Base-by-base conservation (phyloP, 2,888 invertebrate genomes). In the Pedicia rivosa region DNA sequence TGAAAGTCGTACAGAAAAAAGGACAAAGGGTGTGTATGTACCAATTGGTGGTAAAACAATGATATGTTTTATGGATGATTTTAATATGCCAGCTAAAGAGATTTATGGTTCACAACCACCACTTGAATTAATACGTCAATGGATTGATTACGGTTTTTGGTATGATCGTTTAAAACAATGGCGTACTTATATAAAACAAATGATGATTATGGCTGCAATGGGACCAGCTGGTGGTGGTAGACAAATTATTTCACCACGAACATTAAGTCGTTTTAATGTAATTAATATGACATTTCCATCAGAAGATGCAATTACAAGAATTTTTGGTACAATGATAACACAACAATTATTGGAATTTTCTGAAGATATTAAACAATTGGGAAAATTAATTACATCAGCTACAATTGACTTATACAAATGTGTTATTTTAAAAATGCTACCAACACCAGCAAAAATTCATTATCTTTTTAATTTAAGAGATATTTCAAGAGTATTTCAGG, bases 21-120 rank as follows among this genome's bases (percentile, higher is more conserved):
- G 87, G 35, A 87, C 86, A 0, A 90, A 88, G 56, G 82, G 78
- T 2, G 73, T 79, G 40, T 88, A 73, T 52, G 75, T 79, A 3
- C 90, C 90, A 0, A 64, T 76, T 16, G 82, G 79, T 44, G 78
- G 82, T 53, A 90, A 87, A 63, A 77, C 67, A 44, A 74, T 91
- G 72, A 72, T 90, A 40, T 72, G 80, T 7, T 88, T 87, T 55
- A 72, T 91, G 74, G 91, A 91, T 55, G 90, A 91, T 55, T 77
- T 91, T 49, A 90, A 90, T 63, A 88, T 90, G 87, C 90, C 90
- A 0, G 81, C 80, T 6, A 81, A 83, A 45, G 90, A 91, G 51
- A 70, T 70, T 10, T 90, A 84, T 53, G 90, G 88, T 0, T 84
- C 88, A 0, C 88, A 90, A 56, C 87, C 90, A 5, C 86, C 90